phyloP scores from a whole-genome alignment of 2,888 invertebrate species.

The Latheticus oryzae region DNA sequence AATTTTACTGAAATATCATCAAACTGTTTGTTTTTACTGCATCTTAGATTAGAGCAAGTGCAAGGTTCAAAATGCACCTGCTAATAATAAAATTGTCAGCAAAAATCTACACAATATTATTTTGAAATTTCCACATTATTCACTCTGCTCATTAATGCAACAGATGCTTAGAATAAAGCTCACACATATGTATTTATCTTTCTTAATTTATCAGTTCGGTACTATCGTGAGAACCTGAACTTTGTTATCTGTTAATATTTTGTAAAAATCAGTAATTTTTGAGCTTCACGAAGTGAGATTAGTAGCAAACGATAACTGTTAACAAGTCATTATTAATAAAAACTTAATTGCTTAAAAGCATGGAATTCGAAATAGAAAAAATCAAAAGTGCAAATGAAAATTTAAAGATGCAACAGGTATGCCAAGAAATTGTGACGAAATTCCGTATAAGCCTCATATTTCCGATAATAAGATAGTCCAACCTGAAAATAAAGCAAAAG shows the following conservation, averaged over 20 bases:
- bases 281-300: not conserved
- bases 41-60: not conserved
- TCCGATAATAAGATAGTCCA: no score
- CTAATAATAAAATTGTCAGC: not conserved
- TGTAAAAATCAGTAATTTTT: slow-evolving; percentile 1
- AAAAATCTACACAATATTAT: not conserved
- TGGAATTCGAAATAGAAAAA: no score
- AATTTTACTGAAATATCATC: slow-evolving; percentile 35
- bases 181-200: not conserved
- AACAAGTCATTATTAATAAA: no score
- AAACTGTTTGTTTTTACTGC: slow-evolving; percentile 16
- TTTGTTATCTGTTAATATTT: slow-evolving; percentile 4
- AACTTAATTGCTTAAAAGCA: no score
- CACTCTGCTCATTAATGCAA: no score
- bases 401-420: not conserved
- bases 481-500: slow-evolving; percentile 4
- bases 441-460: no score
- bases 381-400: no score
- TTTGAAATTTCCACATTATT: no score
- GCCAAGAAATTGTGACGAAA: not conserved
- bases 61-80: not conserved
- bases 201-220: slow-evolving; percentile 11
- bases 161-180: no score
- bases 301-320: not conserved
- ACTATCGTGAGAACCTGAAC: slow-evolving; percentile 22